Percentiles rank a stretch among this genome's conserved stretches.
Conservation (phyloP, 2,113 vertebrate species). For the Puma concolor region DNA sequence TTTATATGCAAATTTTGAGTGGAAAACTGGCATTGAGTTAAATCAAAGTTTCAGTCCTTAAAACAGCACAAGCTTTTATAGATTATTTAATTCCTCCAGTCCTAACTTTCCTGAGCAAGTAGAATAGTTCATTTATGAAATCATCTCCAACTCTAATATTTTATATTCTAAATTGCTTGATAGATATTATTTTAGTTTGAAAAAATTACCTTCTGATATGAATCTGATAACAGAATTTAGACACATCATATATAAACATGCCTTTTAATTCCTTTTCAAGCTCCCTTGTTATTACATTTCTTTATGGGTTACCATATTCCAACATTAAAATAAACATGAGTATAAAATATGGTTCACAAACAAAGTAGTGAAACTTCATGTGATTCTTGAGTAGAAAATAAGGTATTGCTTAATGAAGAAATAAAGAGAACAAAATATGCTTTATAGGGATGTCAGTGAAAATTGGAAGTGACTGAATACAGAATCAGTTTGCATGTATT, state of each 20-base stretch:
- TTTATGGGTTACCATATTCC: constrained; percentile 26
- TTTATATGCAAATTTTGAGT: not conserved
- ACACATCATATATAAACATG: not conserved
- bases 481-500: not conserved
- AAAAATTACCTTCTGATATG: not conserved
- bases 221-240: not conserved
- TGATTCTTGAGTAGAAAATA: not conserved
- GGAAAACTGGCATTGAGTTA: not conserved
- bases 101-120: not conserved
- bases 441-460: not conserved
- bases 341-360: not conserved
- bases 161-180: not conserved
- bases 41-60: not conserved
- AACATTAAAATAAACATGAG: constrained; percentile 15
- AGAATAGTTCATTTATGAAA: not conserved
- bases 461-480: not conserved
- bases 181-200: not conserved
- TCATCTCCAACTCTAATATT: not conserved
- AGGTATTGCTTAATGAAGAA: not conserved
- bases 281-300: not conserved
- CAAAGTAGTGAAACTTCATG: not conserved
- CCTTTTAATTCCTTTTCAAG: not conserved
- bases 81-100: not conserved
- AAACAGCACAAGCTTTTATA: not conserved
- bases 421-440: constrained; percentile 3